Evolutionary conservation across 2,888 invertebrate genomes (phyloP).

Genomic region (Thecocarcelia acutangulata): DNA sequence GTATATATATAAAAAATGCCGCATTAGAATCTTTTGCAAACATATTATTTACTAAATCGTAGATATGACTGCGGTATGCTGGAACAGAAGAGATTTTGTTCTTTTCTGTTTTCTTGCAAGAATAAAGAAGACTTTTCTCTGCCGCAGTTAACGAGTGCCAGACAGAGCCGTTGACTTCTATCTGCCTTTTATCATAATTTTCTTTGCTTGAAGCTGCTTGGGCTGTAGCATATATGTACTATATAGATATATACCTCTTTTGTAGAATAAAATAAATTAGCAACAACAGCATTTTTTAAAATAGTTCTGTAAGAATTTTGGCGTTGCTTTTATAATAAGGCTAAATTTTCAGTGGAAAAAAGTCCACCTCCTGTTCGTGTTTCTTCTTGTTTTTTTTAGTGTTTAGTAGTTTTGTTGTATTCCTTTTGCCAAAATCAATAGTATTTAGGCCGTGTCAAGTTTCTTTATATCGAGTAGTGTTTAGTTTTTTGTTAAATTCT

Average conservation of each 20-base stretch:
- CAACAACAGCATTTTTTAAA: slow-evolving; percentile 49
- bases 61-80: slow-evolving; percentile 67
- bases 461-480: slow-evolving; percentile 40
- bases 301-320: slow-evolving; percentile 52
- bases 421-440: slow-evolving; percentile 67
- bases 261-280: slow-evolving; percentile 49
- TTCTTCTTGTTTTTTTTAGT: slow-evolving; percentile 4
- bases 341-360: slow-evolving; percentile 45
- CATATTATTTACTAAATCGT: slow-evolving; percentile 15
- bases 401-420: slow-evolving; percentile 24
- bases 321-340: slow-evolving; percentile 54
- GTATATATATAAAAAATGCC: too few relatives aligned
- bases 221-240: too few relatives aligned
- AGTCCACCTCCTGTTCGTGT: slow-evolving; percentile 45
- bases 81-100: neutral
- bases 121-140: neutral
- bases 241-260: slow-evolving; percentile 16
- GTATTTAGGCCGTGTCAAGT: slow-evolving; percentile 69
- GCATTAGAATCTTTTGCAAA: slow-evolving; percentile 47
- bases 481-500: slow-evolving; percentile 28
- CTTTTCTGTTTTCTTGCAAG: neutral
- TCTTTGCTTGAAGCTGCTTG: slow-evolving; percentile 10
- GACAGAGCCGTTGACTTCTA: slow-evolving; percentile 40
- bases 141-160: neutral
- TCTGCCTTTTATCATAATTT: slow-evolving; percentile 34